A percentile compares a stretch with the other conserved stretches of the same genome.
phyloP scores from a whole-genome alignment of 2,113 vertebrate species.

The Rhea americana region DNA sequence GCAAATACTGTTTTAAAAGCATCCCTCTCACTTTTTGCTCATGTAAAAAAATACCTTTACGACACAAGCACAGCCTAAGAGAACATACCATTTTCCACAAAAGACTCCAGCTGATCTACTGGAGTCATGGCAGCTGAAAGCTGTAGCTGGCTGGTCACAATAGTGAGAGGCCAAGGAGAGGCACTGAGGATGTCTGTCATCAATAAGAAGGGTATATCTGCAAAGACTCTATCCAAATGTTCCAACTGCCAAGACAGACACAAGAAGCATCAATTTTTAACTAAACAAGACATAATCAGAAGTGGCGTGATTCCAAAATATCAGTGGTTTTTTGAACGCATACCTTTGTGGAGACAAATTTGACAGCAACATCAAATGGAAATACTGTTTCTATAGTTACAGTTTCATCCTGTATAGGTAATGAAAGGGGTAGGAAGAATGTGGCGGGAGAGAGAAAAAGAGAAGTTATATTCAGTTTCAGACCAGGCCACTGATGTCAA shows the following conservation, averaged over 20 bases:
- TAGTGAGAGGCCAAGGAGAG: constrained; percentile 91
- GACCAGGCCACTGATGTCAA: background rate
- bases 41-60: background rate
- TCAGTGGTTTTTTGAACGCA: background rate
- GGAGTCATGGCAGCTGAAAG: constrained; percentile 82
- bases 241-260: constrained; percentile 82
- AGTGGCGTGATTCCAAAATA: background rate
- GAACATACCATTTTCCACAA: constrained; percentile 84
- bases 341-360: constrained; percentile 95
- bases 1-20: background rate
- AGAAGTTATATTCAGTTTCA: background rate
- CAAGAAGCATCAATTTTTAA: constrained; percentile 8
- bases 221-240: constrained; percentile 87
- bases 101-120: constrained; percentile 85
- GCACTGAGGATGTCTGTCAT: constrained; percentile 91
- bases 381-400: constrained; percentile 93
- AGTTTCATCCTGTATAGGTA: constrained; percentile 88
- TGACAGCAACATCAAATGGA: constrained; percentile 94
- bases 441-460: background rate
- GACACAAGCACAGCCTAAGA: background rate
- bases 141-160: constrained; percentile 86
- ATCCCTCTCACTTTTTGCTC: background rate
- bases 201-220: constrained; percentile 91
- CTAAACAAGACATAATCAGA: background rate
- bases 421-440: background rate